These are phyloP conservation scores for Falco naumanni DNA, from an alignment of 2,797 vertebrate species.

Conservation along the genomic window DNA sequence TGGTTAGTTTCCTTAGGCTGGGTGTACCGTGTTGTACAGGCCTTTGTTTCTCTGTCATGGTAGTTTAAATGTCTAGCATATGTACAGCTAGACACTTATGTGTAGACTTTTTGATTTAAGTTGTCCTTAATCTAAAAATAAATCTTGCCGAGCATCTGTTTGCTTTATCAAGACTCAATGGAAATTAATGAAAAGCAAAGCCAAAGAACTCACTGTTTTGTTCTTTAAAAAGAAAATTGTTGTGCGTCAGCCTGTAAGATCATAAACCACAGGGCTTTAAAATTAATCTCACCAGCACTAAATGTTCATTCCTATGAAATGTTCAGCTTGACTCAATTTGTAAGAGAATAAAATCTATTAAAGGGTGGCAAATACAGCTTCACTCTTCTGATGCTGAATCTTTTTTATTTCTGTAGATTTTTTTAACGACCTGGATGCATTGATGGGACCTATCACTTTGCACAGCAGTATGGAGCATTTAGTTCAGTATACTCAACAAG, in stretches of 20 bases:
- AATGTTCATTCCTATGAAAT: constrained; percentile 40
- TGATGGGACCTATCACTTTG: constrained; percentile 95
- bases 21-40: background rate
- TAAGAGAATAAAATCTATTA: constrained; percentile 50
- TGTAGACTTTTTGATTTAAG: background rate
- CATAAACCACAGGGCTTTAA: constrained; percentile 1
- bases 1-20: background rate
- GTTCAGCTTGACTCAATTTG: constrained; percentile 49
- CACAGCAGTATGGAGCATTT: constrained; percentile 96
- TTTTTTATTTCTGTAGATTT: constrained; percentile 83
- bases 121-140: constrained; percentile 25
- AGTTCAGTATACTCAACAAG: constrained; percentile 96
- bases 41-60: background rate
- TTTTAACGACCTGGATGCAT: constrained; percentile 96
- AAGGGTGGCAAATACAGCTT: constrained; percentile 40
- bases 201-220: background rate
- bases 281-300: constrained; percentile 50
- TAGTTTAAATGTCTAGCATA: background rate
- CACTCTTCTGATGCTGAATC: constrained; percentile 4
- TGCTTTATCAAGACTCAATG: constrained; percentile 30
- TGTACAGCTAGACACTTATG: background rate
- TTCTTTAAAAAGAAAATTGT: constrained; percentile 51
- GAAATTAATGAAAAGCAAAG: constrained; percentile 49
- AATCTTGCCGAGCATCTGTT: constrained; percentile 16
- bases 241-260: constrained; percentile 53